Evolutionary conservation across 2,888 invertebrate species (phyloP).

Genomic region (Bhutanitis thaidina): DNA sequence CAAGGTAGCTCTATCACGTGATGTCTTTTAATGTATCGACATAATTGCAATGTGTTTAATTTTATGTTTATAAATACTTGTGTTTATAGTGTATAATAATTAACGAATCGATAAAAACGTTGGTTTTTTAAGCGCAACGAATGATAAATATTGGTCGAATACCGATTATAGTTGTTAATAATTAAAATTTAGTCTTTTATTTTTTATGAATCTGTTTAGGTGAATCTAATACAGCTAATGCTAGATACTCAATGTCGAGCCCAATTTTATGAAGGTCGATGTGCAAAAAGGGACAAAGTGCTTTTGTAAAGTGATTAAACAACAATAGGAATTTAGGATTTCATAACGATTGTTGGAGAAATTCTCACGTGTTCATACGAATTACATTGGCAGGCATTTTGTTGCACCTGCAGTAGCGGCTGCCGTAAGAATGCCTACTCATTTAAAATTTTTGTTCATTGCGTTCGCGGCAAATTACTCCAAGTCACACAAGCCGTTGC

Average conservation of each 20-base stretch:
- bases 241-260: neutral
- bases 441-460: conserved; percentile 19
- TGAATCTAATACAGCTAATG: neutral
- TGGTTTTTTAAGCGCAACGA: too few species aligned
- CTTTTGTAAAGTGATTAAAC: conserved; percentile 59
- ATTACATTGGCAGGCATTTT: conserved; percentile 24
- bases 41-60: too few species aligned
- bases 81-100: too few species aligned
- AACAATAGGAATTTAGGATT: conserved; percentile 60
- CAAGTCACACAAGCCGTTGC: neutral
- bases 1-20: too few species aligned
- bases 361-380: conserved; percentile 56
- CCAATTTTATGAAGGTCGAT: conserved; percentile 38
- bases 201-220: neutral
- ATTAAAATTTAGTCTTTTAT: too few species aligned
- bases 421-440: conserved; percentile 12
- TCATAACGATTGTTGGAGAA: conserved; percentile 62
- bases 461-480: conserved; percentile 10
- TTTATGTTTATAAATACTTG: too few species aligned
- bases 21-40: too few species aligned
- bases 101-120: too few species aligned
- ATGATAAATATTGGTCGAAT: too few species aligned
- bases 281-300: conserved; percentile 45
- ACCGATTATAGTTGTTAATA: too few species aligned
- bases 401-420: conserved; percentile 40